Conservation (phyloP, 2,888 invertebrate species). For the Conistra vaccinii region DNA sequence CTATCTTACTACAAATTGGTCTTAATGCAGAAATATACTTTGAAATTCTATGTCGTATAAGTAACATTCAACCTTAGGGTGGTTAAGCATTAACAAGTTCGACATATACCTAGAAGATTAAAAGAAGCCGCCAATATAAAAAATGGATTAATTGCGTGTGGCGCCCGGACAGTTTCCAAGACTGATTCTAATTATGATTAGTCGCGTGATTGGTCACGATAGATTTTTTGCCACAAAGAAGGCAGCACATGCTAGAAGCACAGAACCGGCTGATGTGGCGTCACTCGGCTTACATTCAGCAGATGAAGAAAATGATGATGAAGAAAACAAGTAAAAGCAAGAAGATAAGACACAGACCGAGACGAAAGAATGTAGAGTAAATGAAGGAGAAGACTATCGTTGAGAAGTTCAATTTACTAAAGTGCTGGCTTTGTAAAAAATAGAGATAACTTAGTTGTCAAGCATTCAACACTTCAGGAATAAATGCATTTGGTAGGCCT, state of each 20-base stretch:
- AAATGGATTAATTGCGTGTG: conserved; percentile 27
- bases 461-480: too few species aligned
- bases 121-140: conserved; percentile 17
- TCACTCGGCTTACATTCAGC: neutral
- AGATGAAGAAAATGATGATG: neutral
- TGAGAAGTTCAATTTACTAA: neutral
- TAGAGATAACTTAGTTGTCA: neutral
- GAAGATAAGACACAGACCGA: neutral
- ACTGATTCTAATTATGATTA: conserved; percentile 22
- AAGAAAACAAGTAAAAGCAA: neutral
- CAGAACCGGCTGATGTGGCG: neutral
- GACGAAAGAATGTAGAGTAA: too few species aligned
- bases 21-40: neutral
- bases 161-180: conserved; percentile 13
- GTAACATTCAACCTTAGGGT: neutral
- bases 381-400: neutral
- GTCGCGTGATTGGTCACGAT: conserved; percentile 4
- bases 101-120: neutral
- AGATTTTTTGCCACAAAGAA: neutral
- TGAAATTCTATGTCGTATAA: neutral
- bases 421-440: neutral
- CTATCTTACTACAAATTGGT: neutral
- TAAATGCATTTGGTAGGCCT: too few species aligned
- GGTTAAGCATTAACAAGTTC: too few species aligned
- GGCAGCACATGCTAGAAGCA: neutral